Evolutionary conservation across 2,113 vertebrate genomes (phyloP).

Genomic region (Tachuris rubrigastra): DNA sequence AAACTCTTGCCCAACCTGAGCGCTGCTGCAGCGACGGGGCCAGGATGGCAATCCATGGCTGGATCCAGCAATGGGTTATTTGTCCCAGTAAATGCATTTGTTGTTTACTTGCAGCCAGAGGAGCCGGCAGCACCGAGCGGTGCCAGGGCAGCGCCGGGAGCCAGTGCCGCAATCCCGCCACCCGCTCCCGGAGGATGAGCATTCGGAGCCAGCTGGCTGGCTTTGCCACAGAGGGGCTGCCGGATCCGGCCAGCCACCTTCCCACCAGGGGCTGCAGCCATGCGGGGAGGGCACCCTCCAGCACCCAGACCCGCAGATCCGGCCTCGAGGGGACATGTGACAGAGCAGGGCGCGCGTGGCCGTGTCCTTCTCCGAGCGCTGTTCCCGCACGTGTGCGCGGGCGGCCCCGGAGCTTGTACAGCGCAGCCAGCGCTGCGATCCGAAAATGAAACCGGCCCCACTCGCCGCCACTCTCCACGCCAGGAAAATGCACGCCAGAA

Average conservation of each 20-base stretch:
- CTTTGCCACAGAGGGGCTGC: fast-evolving
- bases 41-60: background rate
- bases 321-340: fast-evolving
- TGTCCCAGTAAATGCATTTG: background rate
- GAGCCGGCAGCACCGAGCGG: background rate
- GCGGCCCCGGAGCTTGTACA: background rate
- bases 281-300: background rate
- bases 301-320: background rate
- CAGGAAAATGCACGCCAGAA: background rate
- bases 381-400: fast-evolving
- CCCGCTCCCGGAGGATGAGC: background rate
- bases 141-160: background rate
- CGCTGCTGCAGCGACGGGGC: fast-evolving
- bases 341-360: fast-evolving
- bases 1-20: constrained; percentile 15
- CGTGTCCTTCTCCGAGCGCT: fast-evolving
- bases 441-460: background rate
- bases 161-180: background rate
- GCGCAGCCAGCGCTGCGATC: background rate
- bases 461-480: fast-evolving
- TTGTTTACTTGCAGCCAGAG: background rate
- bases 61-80: background rate
- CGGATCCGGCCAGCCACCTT: fast-evolving
- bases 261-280: background rate
- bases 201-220: background rate